Evolutionary conservation across 2,113 vertebrate genomes (phyloP), one percentile per base, ranked within the genome.

Genomic region (Ctenomys sociabilis): DNA sequence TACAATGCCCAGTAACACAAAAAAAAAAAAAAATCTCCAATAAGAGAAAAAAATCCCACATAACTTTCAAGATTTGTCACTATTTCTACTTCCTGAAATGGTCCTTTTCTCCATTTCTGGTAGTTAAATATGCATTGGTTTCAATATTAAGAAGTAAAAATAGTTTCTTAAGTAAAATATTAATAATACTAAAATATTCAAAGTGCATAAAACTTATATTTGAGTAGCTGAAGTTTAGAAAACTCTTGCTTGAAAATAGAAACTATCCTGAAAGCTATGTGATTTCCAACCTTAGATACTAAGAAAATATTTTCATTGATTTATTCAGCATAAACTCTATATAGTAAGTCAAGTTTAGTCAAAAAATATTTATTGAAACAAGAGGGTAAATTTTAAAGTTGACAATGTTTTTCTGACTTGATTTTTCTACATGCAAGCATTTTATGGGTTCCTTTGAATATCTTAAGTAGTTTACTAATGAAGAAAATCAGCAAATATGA

Each of bases 391-490:
- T 22, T 72, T 72, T n/a, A 32, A 80, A 93, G 73, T 80, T 91
- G 22, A 63, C 68, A 91, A 73, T 85, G 17, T 95, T 87, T 96
- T 70, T 26, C 16, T 40, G 37, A 70, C 35, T 57, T n/a, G 95
- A 32, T 89, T 92, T 80, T 96, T 70, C 30, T 88, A 1, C 52
- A 73, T 72, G 10, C 19, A 70, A n/a, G n/a, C 78, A 91, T 84
- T 93, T 64, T 72, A 35, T 83, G 17, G 30, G 37, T 90, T 95
- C 64, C 63, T 32, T 28, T 93, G 70, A 93, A 80, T 91, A 78
- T 73, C 37, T 85, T n/a, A 43, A 57, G 90, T 7, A 84, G 92
- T 89, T 91, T 85, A 73, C 35, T 88, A 85, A 94, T 80, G 45
- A 88, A 84, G 66, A 43, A 70, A 92, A 84, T 93, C 40, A 93